phyloP scores from a whole-genome alignment of 2,113 vertebrate species.

The Barbus barbus region DNA sequence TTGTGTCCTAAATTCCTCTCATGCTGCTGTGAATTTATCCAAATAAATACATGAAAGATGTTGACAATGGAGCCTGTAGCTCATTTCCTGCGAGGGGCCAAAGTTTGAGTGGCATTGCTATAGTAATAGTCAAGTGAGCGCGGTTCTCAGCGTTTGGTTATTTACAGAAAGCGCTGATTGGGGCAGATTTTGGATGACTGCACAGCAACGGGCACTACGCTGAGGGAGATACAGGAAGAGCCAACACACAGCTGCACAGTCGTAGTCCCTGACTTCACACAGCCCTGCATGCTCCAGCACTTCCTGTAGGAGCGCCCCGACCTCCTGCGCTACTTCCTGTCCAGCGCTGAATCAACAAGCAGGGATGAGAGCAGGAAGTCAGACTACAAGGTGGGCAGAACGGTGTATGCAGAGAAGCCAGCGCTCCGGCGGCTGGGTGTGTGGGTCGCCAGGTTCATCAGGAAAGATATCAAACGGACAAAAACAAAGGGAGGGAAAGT shows the following conservation, averaged over 20 bases:
- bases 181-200: constrained; percentile 18
- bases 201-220: not conserved
- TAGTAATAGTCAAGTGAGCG: constrained; percentile 30
- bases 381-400: not conserved
- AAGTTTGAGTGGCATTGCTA: constrained; percentile 27
- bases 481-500: constrained; percentile 3
- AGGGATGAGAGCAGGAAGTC: constrained; percentile 46
- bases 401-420: not conserved
- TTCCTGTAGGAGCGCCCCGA: constrained; percentile 47
- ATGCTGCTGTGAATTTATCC: constrained; percentile 15
- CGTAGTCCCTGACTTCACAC: constrained; percentile 35
- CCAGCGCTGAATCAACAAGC: constrained; percentile 50
- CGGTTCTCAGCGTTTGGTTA: constrained; percentile 39
- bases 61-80: constrained; percentile 46
- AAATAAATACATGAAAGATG: constrained; percentile 40
- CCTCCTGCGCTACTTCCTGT: constrained; percentile 50
- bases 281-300: constrained; percentile 47
- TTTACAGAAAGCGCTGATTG: constrained; percentile 52
- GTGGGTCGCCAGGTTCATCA: constrained; percentile 36
- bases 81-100: constrained; percentile 40
- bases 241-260: constrained; percentile 36
- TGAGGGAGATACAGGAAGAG: constrained; percentile 41
- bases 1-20: not conserved
- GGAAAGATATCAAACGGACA: constrained; percentile 35
- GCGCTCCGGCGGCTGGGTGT: not conserved